phyloP scores from a whole-genome alignment of 2,113 vertebrate species.

The Sinocyclocheilus rhinocerous region DNA sequence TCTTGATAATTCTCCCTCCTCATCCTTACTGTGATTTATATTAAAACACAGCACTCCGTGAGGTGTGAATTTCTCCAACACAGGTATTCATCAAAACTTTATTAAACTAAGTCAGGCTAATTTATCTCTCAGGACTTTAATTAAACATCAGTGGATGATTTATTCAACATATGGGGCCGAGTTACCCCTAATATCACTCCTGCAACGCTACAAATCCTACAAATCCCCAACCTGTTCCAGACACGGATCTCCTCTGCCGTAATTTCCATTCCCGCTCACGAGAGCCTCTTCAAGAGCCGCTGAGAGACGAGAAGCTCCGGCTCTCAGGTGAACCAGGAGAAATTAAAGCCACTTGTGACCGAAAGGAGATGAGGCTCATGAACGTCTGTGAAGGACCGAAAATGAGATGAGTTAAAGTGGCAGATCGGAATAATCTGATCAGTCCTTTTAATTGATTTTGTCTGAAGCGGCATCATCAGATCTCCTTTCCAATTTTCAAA shows the following conservation, averaged over 20 bases:
- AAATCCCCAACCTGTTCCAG: conserved; percentile 2
- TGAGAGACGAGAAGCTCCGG: background rate
- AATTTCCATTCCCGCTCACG: background rate
- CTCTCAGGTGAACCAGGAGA: background rate
- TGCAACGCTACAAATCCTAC: conserved; percentile 1
- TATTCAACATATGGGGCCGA: conserved; percentile 24
- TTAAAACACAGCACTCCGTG: background rate
- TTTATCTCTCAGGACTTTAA: conserved; percentile 23
- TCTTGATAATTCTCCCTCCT: background rate
- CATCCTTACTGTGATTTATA: background rate
- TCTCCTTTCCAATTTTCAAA: no score
- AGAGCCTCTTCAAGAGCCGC: background rate
- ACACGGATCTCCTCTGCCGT: background rate
- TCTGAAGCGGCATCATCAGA: background rate
- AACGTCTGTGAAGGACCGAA: conserved; percentile 17
- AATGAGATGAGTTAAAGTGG: conserved; percentile 47
- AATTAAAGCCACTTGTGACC: conserved; percentile 48
- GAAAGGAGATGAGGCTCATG: conserved; percentile 15
- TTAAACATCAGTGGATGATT: conserved; percentile 40
- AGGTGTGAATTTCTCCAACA: conserved; percentile 10
- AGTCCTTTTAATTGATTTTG: background rate
- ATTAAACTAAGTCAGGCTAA: conserved; percentile 5
- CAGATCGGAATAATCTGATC: conserved; percentile 61
- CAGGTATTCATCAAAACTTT: conserved; percentile 33
- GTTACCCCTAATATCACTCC: background rate